Evolutionary conservation across 2,113 vertebrate genomes (phyloP).

Genomic region (human (Homo sapiens)): DNA sequence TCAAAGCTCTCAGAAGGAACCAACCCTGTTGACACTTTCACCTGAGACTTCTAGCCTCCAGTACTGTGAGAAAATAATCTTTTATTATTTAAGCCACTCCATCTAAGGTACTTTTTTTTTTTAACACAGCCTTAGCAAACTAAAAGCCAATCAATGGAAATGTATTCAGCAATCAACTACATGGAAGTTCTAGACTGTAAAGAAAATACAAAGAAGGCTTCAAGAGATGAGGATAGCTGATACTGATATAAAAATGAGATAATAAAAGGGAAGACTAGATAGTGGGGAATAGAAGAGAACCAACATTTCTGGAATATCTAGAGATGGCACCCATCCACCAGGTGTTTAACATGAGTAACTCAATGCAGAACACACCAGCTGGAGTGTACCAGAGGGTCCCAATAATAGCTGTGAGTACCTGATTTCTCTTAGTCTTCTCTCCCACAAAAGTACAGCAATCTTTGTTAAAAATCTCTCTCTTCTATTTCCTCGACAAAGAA

Average conservation of each 20-base stretch:
- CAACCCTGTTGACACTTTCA: neutral
- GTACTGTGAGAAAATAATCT: neutral
- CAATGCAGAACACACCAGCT: neutral
- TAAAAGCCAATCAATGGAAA: neutral
- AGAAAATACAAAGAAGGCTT: neutral
- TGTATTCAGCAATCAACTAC: neutral
- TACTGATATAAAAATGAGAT: neutral
- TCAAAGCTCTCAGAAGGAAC: neutral
- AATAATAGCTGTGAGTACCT: neutral
- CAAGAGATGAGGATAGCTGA: neutral
- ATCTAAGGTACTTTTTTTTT: neutral
- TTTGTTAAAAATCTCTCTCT: neutral
- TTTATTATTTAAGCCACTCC: neutral
- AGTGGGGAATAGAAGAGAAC: neutral
- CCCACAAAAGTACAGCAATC: neutral
- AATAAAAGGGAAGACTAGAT: neutral
- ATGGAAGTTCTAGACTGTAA: neutral
- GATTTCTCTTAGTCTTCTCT: neutral
- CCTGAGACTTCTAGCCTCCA: neutral
- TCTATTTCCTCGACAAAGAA: neutral
- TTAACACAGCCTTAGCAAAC: neutral
- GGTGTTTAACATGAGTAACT: neutral
- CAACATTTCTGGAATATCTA: fast-evolving
- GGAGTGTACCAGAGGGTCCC: neutral
- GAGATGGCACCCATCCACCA: neutral